Evolutionary conservation across 2,113 vertebrate species (phyloP).

Genomic region (Oryzias celebensis): DNA sequence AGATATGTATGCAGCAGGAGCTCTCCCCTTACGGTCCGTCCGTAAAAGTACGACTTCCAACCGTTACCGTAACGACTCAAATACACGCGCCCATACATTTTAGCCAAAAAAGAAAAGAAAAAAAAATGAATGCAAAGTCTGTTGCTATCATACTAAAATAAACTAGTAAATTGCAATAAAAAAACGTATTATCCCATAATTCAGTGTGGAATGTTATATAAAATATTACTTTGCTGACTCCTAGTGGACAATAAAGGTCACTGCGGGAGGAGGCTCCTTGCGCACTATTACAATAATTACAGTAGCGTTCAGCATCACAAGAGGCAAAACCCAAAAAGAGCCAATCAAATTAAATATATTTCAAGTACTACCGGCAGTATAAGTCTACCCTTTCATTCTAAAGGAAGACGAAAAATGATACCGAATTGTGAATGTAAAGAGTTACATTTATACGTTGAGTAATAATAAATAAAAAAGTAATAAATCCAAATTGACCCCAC

Average conservation of each 20-base stretch:
- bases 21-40: constrained; percentile 38
- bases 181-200: too few species aligned
- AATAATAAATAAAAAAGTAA: too few species aligned
- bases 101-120: accelerated
- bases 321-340: too few species aligned
- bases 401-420: too few species aligned
- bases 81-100: constrained; percentile 17
- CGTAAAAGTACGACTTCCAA: constrained; percentile 44
- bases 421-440: too few species aligned
- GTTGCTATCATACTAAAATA: too few species aligned
- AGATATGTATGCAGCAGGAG: constrained; percentile 19
- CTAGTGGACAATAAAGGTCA: constrained; percentile 31
- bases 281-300: constrained; percentile 33
- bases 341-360: constrained; percentile 34
- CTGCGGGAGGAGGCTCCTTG: constrained; percentile 3
- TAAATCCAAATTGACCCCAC: neutral
- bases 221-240: constrained; percentile 2
- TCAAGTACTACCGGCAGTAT: too few species aligned
- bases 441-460: too few species aligned
- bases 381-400: too few species aligned
- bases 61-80: constrained; percentile 32
- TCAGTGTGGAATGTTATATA: too few species aligned
- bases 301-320: neutral
- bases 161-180: too few species aligned
- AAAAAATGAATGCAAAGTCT: neutral